Conservation (phyloP, 53 echinoderm and acorn worm genomes). For the Luidia sarsii region DNA sequence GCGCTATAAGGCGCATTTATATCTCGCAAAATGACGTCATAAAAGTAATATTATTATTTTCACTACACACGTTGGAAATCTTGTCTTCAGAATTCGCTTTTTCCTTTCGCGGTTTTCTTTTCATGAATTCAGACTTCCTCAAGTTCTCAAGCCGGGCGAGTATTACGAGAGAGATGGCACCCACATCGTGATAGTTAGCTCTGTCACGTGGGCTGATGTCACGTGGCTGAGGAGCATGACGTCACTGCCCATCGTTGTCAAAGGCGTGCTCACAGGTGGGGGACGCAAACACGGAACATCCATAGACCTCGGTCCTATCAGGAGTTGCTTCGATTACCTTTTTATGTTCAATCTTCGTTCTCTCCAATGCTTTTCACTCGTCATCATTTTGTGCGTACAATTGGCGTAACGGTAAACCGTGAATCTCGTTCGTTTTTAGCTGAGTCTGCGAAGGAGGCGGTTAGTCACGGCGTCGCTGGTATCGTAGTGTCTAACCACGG, state of each 20-base stretch:
- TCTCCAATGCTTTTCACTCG: not conserved
- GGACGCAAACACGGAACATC: not conserved
- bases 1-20: too few species aligned
- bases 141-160: not conserved
- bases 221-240: slow-evolving; percentile 68
- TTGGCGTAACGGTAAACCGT: slow-evolving; percentile 45
- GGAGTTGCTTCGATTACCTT: too few species aligned
- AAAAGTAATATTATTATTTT: too few species aligned
- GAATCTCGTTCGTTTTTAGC: too few species aligned
- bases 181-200: too few species aligned
- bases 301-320: too few species aligned
- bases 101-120: not conserved
- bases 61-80: too few species aligned
- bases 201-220: slow-evolving; percentile 62
- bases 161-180: too few species aligned
- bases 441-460: slow-evolving; percentile 8
- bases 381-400: not conserved
- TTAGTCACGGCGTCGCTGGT: too few species aligned
- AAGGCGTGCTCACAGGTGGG: slow-evolving; percentile 77
- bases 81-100: too few species aligned
- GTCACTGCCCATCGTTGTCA: slow-evolving; percentile 64
- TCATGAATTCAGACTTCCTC: not conserved
- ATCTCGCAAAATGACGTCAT: too few species aligned
- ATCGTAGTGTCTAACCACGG: slow-evolving; percentile 66
- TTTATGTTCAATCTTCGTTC: too few species aligned